A percentile compares a stretch with the other conserved stretches of the same genome.
Evolutionary conservation across 2,797 vertebrate species (phyloP).

Genomic region (Knipowitschia caucasica): DNA sequence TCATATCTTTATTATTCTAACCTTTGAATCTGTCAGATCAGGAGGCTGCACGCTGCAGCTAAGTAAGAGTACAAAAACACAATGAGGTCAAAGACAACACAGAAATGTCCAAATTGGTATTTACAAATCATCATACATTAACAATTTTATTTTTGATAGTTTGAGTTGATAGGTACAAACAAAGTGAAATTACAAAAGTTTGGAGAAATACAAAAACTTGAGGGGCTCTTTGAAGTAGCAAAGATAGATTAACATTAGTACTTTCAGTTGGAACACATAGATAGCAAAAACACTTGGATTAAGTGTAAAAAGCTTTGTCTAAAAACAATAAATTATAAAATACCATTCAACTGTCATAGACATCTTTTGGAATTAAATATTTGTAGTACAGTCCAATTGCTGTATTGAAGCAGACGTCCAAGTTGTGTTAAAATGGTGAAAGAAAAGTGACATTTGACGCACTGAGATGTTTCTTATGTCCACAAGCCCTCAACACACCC

Average conservation of each 20-base stretch:
- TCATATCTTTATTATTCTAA: constrained; percentile 99
- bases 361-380: constrained; percentile 67
- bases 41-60: constrained; percentile 90
- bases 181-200: constrained; percentile 90
- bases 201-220: constrained; percentile 90
- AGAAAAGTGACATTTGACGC: constrained; percentile 47
- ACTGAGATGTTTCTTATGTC: constrained; percentile 30
- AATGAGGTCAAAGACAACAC: constrained; percentile 80
- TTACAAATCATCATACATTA: constrained; percentile 89
- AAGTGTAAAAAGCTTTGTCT: constrained; percentile 88
- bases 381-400: constrained; percentile 61
- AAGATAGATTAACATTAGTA: constrained; percentile 66
- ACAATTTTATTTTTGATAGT: constrained; percentile 59
- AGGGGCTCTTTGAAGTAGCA: constrained; percentile 83
- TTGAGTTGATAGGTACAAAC: constrained; percentile 88
- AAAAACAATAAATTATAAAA: constrained; percentile 81
- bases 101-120: constrained; percentile 85
- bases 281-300: constrained; percentile 82
- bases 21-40: constrained; percentile 97
- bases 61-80: constrained; percentile 71
- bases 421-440: constrained; percentile 58
- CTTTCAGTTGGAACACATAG: constrained; percentile 57
- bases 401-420: constrained; percentile 68
- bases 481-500: constrained; percentile 46
- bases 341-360: constrained; percentile 79